phyloP scores from a whole-genome alignment of 2,888 invertebrate species.

The Ophioninae sp. region DNA sequence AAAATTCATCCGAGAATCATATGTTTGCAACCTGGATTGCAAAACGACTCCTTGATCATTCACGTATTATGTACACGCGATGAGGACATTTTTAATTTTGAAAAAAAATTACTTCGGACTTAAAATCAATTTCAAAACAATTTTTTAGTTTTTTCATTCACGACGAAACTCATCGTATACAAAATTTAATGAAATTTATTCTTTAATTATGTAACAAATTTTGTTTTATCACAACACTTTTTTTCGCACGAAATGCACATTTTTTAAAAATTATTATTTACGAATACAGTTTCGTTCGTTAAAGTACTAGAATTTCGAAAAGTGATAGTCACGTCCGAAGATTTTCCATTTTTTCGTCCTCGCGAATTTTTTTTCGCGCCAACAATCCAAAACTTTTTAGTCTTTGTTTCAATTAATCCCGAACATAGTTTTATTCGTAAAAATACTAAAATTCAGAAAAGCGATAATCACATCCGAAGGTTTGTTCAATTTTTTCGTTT shows the following conservation, averaged over 20 bases:
- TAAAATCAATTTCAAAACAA: not conserved
- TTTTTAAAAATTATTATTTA: too few relatives aligned
- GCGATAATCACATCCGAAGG: not conserved
- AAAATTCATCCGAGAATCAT: conserved; percentile 3
- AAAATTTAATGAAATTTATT: not conserved
- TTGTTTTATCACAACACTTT: too few relatives aligned
- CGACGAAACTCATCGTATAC: not conserved
- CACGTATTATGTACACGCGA: conserved; percentile 26
- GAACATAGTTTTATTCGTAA: too few relatives aligned
- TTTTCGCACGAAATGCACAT: too few relatives aligned
- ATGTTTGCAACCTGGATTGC: conserved; percentile 13
- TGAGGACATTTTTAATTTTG: not conserved
- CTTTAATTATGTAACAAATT: too few relatives aligned
- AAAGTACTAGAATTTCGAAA: too few relatives aligned
- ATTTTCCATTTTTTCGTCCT: too few relatives aligned
- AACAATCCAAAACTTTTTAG: not conserved
- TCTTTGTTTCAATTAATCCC: too few relatives aligned
- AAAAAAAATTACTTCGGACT: not conserved
- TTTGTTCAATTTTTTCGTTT: too few relatives aligned
- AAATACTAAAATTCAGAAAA: not conserved
- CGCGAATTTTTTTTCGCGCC: not conserved
- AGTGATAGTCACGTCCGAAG: too few relatives aligned
- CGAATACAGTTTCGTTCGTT: too few relatives aligned
- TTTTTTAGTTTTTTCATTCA: not conserved
- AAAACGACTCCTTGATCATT: conserved; percentile 34